These are phyloP conservation scores for Acanthoscelides obtectus DNA, from an alignment of 2,888 invertebrate genomes.

Conservation along the genomic window DNA sequence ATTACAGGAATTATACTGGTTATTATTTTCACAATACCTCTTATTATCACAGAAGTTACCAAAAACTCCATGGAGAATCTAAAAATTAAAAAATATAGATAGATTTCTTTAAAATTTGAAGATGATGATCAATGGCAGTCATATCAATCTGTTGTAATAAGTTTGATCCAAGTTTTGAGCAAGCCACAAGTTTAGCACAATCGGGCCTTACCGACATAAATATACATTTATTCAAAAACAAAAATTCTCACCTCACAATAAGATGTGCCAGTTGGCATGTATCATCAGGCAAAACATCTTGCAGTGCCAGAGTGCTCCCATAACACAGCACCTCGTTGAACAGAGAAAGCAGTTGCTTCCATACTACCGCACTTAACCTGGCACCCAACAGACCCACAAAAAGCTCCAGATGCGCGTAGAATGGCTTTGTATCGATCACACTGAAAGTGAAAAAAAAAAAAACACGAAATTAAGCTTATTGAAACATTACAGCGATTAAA, in stretches of 20 bases:
- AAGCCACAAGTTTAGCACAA: no score
- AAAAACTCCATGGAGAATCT: no score
- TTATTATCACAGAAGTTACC: no score
- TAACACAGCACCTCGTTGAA: constrained; percentile 90
- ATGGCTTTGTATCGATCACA: constrained; percentile 83
- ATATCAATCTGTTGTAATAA: no score
- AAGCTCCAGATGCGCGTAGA: constrained; percentile 77
- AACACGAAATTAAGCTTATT: not conserved
- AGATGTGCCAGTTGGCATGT: constrained; percentile 82
- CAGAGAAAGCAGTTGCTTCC: constrained; percentile 77
- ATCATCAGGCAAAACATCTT: constrained; percentile 83
- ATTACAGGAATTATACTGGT: no score
- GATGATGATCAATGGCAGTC: no score
- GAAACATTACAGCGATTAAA: not conserved
- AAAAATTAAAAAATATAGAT: no score
- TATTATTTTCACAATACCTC: no score
- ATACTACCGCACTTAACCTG: constrained; percentile 74
- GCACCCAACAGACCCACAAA: constrained; percentile 67
- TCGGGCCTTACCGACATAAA: no score
- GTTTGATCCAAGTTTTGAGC: no score
- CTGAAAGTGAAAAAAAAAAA: constrained; percentile 44
- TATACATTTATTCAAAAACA: no score
- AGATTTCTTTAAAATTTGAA: no score
- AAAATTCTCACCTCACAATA: constrained; percentile 58
- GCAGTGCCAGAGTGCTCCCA: constrained; percentile 83